A percentile compares a stretch with the other conserved stretches of the same genome.
These are phyloP conservation scores for Pachycephala philippinensis DNA, from an alignment of 2,113 vertebrate species.

Conservation along the genomic window DNA sequence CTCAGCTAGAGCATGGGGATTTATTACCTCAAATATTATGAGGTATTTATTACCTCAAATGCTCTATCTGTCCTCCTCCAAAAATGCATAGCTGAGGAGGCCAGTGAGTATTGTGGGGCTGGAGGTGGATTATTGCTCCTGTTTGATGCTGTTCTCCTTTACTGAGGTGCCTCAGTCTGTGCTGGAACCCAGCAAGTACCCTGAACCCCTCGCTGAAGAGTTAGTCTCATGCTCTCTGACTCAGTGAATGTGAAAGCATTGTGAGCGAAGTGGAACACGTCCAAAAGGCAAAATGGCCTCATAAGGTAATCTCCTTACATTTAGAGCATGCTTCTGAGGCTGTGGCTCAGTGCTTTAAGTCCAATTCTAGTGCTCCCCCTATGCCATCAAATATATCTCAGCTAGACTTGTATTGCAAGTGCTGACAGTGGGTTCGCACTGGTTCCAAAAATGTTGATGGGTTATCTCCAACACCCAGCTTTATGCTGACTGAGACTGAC, in stretches of 20 bases:
- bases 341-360: not conserved
- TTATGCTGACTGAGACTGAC: not conserved
- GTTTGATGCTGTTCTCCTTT: not conserved
- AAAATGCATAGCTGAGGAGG: not conserved
- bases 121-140: not conserved
- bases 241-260: not conserved
- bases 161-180: not conserved
- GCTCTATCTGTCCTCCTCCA: not conserved
- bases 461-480: not conserved
- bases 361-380: not conserved
- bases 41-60: not conserved
- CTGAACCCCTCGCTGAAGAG: not conserved
- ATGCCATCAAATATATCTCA: not conserved
- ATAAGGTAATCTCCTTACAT: not conserved
- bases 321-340: not conserved
- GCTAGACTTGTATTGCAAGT: not conserved
- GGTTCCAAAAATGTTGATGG: not conserved
- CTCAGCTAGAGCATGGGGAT: not conserved
- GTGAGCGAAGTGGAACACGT: not conserved
- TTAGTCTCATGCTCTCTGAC: not conserved
- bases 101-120: not conserved
- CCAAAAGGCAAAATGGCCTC: slow-evolving; percentile 31
- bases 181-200: not conserved
- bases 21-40: not conserved
- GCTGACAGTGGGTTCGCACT: not conserved